These are phyloP conservation scores for Pyrocephalus nanus DNA, from an alignment of 2,797 vertebrate genomes.

Conservation along the genomic window DNA sequence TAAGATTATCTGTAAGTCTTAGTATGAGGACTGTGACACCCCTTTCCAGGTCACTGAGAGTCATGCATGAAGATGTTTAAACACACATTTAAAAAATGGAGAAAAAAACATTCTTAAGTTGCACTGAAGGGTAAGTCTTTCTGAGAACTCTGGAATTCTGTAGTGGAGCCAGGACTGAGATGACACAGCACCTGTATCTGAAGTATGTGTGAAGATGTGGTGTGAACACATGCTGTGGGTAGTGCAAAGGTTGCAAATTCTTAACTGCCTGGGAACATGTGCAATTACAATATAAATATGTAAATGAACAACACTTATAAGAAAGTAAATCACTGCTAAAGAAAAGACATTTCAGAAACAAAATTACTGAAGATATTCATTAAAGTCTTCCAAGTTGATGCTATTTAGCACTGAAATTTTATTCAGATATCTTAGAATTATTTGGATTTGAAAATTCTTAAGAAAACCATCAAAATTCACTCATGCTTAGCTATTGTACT, in stretches of 20 bases:
- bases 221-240: neutral
- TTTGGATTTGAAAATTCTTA: neutral
- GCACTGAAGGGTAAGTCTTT: neutral
- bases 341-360: neutral
- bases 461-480: neutral
- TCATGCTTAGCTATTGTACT: neutral
- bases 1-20: neutral
- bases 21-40: neutral
- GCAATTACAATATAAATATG: constrained; percentile 2
- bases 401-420: neutral
- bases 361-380: neutral
- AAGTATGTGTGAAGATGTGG: neutral
- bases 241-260: constrained; percentile 15
- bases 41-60: neutral
- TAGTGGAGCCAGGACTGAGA: neutral
- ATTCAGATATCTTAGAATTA: neutral
- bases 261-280: neutral
- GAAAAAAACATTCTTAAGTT: neutral
- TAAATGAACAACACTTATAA: constrained; percentile 1
- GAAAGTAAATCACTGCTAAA: neutral
- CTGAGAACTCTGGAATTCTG: neutral
- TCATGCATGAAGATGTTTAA: neutral
- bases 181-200: neutral
- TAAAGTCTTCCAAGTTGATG: neutral
- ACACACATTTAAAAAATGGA: neutral